These are phyloP conservation scores for Hydropsyche tenuis DNA, from an alignment of 1,140 invertebrate species.

Conservation along the genomic window DNA sequence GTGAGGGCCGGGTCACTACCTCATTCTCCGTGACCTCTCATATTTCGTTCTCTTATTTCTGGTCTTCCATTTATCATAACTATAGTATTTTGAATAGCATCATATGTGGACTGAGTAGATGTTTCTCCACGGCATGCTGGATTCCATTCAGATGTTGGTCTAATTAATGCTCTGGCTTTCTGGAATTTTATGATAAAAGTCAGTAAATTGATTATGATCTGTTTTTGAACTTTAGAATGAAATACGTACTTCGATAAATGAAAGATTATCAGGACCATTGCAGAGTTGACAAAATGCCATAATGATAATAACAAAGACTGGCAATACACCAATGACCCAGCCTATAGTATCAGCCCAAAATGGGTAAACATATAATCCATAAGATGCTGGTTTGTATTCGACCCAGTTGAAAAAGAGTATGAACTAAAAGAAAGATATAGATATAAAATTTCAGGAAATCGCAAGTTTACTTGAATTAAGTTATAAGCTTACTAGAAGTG, in stretches of 20 bases:
- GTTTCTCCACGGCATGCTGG: conserved; percentile 57
- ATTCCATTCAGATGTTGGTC: conserved; percentile 73
- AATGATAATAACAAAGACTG: conserved; percentile 73
- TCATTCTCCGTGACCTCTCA: conserved; percentile 55
- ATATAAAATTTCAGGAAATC: not conserved
- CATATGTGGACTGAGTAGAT: conserved; percentile 55
- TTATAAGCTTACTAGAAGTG: conserved; percentile 65
- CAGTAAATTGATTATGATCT: conserved; percentile 25
- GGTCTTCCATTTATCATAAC: conserved; percentile 68
- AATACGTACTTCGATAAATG: conserved; percentile 61
- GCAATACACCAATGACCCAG: conserved; percentile 76
- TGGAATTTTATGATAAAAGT: conserved; percentile 50
- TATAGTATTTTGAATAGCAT: conserved; percentile 63
- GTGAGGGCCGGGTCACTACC: conserved; percentile 56
- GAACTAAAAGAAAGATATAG: conserved; percentile 63
- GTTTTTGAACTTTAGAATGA: not conserved
- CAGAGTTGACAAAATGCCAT: conserved; percentile 70
- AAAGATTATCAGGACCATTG: conserved; percentile 63
- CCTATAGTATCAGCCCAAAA: conserved; percentile 79
- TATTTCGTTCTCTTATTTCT: conserved; percentile 59
- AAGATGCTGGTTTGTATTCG: conserved; percentile 77
- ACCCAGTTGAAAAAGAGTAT: conserved; percentile 85
- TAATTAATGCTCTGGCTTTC: conserved; percentile 65
- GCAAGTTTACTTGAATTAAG: not conserved
- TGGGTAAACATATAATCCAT: conserved; percentile 78